Base-by-base conservation (phyloP, 2,888 invertebrate species). In the Aplocera efformata region DNA sequence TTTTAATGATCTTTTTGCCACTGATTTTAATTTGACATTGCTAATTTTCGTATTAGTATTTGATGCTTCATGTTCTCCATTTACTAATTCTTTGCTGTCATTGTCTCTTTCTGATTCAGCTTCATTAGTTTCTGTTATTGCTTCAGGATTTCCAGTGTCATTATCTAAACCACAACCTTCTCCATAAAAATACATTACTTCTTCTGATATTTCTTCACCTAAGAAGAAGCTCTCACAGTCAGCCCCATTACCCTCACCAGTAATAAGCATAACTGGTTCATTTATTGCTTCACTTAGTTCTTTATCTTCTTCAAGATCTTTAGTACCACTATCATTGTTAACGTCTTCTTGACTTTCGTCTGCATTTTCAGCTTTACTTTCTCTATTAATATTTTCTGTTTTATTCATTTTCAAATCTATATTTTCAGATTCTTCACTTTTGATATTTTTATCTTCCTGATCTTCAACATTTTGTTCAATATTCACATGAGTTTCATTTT, bases 171-270 rank as follows among this genome's bases (percentile, higher is more conserved):
- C 96, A 56, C 77, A 90, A 25, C 96, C 96, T 61, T 91, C 91
- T 0, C 94, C 95, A 56, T 85, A 90, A 63, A 95, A 88, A 71
- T 89, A 91, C 81, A 93, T 86, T 0, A 93, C 81, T 0, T 92
- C 90, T 76, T 96, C 96, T 62, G 92, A 92, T 37, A 96, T 92
- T 53, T 90, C 90, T 63, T 94, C 94, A 13, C 94, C 91, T 41
- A 80, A 61, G 58, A 77, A 83, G 44, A 67, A 82, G 42, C 88
- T 89, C 48, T 93, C 90, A 64, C 92, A 92, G 25, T 92, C 92
- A 22, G 88, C 90, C 0, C 94, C 94, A 42, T 89, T 90, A 3
- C 94, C 94, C 59, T 92, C 91, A 1, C 94, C 95, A 31, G 90
- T 90, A 0, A 95, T 89, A 58, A 91, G 72, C 88, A 94, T 89